Evolutionary conservation across 1,140 invertebrate genomes (phyloP).

Genomic region (Chymomyza costata): DNA sequence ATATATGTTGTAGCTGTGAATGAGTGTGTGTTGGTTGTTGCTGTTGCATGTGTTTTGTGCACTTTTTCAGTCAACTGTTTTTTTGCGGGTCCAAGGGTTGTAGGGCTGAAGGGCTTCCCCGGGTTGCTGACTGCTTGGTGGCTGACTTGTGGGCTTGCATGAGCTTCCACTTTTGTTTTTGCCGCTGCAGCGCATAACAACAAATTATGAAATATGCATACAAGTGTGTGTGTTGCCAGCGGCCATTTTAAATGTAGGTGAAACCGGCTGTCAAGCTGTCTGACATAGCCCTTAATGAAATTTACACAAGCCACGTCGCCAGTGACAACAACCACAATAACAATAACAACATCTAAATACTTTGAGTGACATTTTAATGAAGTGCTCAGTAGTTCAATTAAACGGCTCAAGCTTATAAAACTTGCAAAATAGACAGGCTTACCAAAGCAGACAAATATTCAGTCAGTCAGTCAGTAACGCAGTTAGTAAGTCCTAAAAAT

Average conservation of each 20-base stretch:
- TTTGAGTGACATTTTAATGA: slow-evolving; percentile 72
- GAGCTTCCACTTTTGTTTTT: slow-evolving; percentile 13
- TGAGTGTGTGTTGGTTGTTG: slow-evolving; percentile 1
- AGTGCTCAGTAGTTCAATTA: slow-evolving; percentile 72
- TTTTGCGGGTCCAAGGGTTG: no score
- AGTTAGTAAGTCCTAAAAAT: slow-evolving; percentile 25
- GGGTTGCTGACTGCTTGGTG: no score
- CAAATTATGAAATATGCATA: slow-evolving; percentile 62
- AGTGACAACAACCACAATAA: background rate
- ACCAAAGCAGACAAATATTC: slow-evolving; percentile 32
- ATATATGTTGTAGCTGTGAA: slow-evolving; percentile 37
- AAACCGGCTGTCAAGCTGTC: slow-evolving; percentile 60
- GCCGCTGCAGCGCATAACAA: slow-evolving; percentile 21
- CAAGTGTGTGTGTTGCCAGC: slow-evolving; percentile 20
- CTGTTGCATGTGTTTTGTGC: slow-evolving; percentile 24
- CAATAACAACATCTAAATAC: slow-evolving; percentile 29
- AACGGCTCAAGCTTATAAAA: slow-evolving; percentile 41
- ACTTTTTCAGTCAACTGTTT: no score
- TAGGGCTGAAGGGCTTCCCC: no score
- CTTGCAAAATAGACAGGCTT: slow-evolving; percentile 43
- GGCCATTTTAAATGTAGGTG: slow-evolving; percentile 56
- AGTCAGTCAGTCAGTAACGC: slow-evolving; percentile 15
- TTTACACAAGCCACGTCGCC: slow-evolving; percentile 52
- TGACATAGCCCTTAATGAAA: slow-evolving; percentile 67
- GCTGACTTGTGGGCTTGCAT: slow-evolving; percentile 23